Percentiles rank a stretch among this genome's conserved stretches.
These are phyloP conservation scores for Acanthosepion pharaonis DNA, from an alignment of 2,888 invertebrate genomes.

Conservation along the genomic window DNA sequence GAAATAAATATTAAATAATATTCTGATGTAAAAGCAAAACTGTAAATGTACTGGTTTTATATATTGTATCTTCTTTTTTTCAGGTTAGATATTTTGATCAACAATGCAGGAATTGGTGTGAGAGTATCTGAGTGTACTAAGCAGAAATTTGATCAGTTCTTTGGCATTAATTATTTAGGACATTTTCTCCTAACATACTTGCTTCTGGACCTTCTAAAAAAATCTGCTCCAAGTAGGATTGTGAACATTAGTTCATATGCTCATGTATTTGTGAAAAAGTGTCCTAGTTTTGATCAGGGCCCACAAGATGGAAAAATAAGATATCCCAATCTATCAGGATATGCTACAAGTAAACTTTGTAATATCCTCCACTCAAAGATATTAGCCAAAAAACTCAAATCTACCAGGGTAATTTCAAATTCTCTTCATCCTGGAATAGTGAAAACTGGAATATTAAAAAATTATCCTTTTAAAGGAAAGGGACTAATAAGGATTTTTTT, in stretches of 20 bases:
- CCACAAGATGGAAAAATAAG: not conserved
- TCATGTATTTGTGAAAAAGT: constrained; percentile 40
- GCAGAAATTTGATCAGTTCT: constrained; percentile 36
- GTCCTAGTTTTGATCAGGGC: not conserved
- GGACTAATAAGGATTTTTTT: not conserved
- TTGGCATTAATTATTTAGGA: constrained; percentile 41
- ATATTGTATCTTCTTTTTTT: not conserved
- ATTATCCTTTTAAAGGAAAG: not conserved
- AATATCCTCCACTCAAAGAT: constrained; percentile 13
- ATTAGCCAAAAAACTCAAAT: constrained; percentile 25
- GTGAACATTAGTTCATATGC: constrained; percentile 35
- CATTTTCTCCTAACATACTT: constrained; percentile 42
- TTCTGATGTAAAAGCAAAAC: not conserved
- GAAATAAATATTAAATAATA: not conserved
- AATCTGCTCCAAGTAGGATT: constrained; percentile 42
- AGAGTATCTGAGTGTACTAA: not conserved
- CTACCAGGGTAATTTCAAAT: not conserved
- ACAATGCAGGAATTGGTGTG: constrained; percentile 46
- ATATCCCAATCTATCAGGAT: constrained; percentile 34
- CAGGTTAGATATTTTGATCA: constrained; percentile 46
- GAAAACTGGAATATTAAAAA: constrained; percentile 40
- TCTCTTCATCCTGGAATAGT: constrained; percentile 44
- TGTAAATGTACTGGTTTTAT: not conserved
- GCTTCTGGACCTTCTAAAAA: constrained; percentile 39
- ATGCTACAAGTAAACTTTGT: constrained; percentile 42